Percentiles rank a stretch among this genome's conserved stretches.
These are phyloP conservation scores for Actinemys pallida DNA, from an alignment of 2,113 vertebrate species.

Conservation along the genomic window DNA sequence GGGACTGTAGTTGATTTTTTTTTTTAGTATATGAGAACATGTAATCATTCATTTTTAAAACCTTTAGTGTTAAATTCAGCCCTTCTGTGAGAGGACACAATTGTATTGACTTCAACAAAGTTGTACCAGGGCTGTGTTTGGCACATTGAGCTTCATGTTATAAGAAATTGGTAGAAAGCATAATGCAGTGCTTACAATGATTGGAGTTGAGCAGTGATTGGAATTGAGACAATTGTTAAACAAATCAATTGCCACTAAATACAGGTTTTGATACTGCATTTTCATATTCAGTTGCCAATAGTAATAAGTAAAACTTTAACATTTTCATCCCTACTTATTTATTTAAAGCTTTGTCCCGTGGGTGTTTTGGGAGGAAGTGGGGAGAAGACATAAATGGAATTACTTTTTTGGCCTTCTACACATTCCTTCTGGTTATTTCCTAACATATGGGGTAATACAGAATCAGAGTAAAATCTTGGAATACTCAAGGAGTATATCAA, in stretches of 20 bases:
- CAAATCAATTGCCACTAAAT: background rate
- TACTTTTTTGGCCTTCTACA: background rate
- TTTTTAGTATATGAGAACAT: background rate
- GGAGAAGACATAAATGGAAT: background rate
- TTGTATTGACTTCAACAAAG: conserved; percentile 44
- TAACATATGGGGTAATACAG: background rate
- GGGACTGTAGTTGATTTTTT: background rate
- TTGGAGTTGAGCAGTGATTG: conserved; percentile 6
- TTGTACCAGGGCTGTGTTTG: conserved; percentile 26
- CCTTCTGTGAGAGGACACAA: conserved; percentile 17
- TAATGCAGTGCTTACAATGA: background rate
- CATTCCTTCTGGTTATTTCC: background rate
- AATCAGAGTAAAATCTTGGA: background rate
- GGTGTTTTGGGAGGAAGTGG: background rate
- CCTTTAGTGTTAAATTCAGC: background rate
- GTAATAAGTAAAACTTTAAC: background rate
- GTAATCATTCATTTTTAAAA: conserved; percentile 55
- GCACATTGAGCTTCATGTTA: conserved; percentile 4
- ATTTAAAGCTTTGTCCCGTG: background rate
- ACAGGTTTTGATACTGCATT: background rate
- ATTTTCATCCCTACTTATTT: background rate
- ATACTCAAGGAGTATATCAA: background rate
- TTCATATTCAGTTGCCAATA: background rate
- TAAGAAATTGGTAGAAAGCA: background rate
- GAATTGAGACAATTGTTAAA: background rate